Evolutionary conservation across 2,888 invertebrate species (phyloP), one percentile per base, ranked within the genome.

Genomic region (Thecophora atra): DNA sequence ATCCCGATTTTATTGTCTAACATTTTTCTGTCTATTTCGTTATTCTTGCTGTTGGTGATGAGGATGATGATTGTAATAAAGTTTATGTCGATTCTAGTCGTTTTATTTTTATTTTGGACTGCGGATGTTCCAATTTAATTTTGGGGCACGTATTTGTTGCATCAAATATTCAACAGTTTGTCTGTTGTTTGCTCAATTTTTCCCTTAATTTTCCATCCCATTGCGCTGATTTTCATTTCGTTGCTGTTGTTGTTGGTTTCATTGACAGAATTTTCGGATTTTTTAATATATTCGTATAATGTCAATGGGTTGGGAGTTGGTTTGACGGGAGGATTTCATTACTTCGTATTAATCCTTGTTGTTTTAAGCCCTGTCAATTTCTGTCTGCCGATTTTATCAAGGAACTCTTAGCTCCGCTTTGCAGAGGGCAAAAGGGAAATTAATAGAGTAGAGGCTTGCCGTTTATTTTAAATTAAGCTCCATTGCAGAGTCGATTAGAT

Each of bases 81-180:
- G 51, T 51, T 51, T 51, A 24, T 21, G 21, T 54, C 0, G 42
- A 1, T 21, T n/a, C n/a, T n/a, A n/a, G 63, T 42, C 1, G 63
- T 63, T 21, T 28, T 66, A 24, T 68, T 68, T 13, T 42, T 44
- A 19, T 5, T 52, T 15, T 67, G 44, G 67, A 2, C n/a, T 24
- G 37, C 11, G 28, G 19, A 26, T 58, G 58, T 68, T 68, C 47
- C n/a, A 56, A 21, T 67, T 54, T 54, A 30, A 37, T 67, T 67
- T 67, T 28, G n/a, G 67, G 52, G 19, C 42, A 67, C 54, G 56
- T 19, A 54, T 67, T 54, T 54, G 52, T 54, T 54, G 37, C 67
- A 54, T 67, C 67, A 54, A 37, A 67, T 54, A 54, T 54, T 67
- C 67, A 67, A 67, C 67, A 67, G 67, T 56, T 67, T 67, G 52